phyloP scores from a whole-genome alignment of 2,113 vertebrate genomes.

The cattle (Bos taurus) region DNA sequence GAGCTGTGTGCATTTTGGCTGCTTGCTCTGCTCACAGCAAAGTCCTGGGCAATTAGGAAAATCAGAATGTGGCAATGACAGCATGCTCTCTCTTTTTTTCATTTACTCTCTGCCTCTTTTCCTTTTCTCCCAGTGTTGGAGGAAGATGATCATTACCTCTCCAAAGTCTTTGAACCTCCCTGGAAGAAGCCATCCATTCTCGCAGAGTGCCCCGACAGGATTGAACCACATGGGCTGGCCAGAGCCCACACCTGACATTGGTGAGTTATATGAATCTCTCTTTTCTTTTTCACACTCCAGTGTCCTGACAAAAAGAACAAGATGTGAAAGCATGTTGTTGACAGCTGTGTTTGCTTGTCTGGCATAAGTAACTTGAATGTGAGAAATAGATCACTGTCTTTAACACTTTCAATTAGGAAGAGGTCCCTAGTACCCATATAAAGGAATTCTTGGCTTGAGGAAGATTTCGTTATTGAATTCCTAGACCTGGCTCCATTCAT shows the following conservation, averaged over 20 bases:
- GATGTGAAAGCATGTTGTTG: neutral
- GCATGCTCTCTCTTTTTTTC: neutral
- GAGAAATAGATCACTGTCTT: neutral
- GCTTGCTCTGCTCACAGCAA: neutral
- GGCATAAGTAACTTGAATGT: neutral
- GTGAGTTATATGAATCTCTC: slow-evolving; percentile 72
- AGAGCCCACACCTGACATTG: slow-evolving; percentile 61
- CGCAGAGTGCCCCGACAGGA: slow-evolving; percentile 87
- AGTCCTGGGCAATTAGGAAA: neutral
- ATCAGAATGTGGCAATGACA: neutral
- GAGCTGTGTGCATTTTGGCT: neutral
- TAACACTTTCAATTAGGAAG: neutral
- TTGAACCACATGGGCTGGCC: slow-evolving; percentile 85
- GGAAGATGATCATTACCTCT: slow-evolving; percentile 61
- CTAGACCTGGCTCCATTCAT: neutral
- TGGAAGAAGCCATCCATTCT: slow-evolving; percentile 82
- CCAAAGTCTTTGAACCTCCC: slow-evolving; percentile 73
- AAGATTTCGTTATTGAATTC: neutral
- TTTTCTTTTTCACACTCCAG: neutral
- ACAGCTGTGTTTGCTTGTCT: neutral
- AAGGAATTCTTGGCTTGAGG: neutral
- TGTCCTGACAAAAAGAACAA: neutral
- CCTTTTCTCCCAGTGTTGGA: slow-evolving; percentile 70
- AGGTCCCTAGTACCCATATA: neutral
- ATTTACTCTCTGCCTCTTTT: slow-evolving; percentile 33